These are phyloP conservation scores for Aphelocoma coerulescens DNA, from an alignment of 2,113 vertebrate genomes.

Conservation along the genomic window DNA sequence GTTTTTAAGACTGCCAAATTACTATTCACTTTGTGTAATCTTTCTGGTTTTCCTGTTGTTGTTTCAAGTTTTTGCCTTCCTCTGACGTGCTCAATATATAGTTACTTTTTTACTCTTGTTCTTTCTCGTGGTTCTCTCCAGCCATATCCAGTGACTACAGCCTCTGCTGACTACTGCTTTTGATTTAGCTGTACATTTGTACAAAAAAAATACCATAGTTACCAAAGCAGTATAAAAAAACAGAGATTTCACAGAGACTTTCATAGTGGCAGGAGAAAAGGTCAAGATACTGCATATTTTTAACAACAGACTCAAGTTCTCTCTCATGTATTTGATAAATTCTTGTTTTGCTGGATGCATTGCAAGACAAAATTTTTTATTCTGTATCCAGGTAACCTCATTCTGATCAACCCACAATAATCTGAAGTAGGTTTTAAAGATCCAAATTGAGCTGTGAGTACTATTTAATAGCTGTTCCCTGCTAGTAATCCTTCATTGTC, in stretches of 20 bases:
- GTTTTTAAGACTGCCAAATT: neutral
- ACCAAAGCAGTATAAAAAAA: neutral
- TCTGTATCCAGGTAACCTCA: neutral
- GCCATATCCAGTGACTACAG: neutral
- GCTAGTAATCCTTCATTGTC: neutral
- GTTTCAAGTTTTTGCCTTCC: neutral
- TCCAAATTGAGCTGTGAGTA: neutral
- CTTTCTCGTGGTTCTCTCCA: neutral
- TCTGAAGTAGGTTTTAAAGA: neutral
- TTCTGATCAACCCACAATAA: neutral
- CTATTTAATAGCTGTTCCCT: neutral
- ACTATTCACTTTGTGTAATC: neutral
- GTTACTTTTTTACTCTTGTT: neutral
- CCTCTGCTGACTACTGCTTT: neutral
- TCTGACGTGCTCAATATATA: neutral
- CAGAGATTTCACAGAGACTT: neutral
- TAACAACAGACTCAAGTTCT: neutral
- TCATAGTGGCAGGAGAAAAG: neutral
- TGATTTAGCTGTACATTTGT: neutral
- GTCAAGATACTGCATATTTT: slow-evolving; percentile 13
- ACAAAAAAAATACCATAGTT: neutral
- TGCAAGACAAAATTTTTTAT: neutral
- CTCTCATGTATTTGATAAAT: neutral
- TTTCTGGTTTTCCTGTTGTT: neutral
- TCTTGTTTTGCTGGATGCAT: neutral